A percentile compares a stretch with the other conserved stretches of the same genome.
phyloP scores from a whole-genome alignment of 2,888 invertebrate species.

The Homarus gammarus region DNA sequence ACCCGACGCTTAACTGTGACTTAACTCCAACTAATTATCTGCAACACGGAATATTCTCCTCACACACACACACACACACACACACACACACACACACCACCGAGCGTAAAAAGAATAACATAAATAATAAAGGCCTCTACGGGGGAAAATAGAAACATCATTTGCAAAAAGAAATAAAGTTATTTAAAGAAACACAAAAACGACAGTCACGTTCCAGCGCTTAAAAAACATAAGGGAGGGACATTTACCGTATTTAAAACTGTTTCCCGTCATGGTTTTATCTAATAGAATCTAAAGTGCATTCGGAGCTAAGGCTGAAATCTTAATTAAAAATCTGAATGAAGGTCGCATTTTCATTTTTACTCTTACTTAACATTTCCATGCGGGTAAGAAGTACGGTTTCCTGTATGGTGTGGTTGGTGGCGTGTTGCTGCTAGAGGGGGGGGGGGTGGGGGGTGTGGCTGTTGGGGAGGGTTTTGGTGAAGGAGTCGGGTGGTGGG shows the following conservation, averaged over 20 bases:
- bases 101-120: too few species aligned
- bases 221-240: neutral
- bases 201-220: too few species aligned
- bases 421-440: neutral
- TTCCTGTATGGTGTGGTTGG: constrained; percentile 34
- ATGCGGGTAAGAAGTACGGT: constrained; percentile 32
- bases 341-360: constrained; percentile 38
- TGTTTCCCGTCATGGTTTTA: constrained; percentile 16
- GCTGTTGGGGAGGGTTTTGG: too few species aligned
- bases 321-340: constrained; percentile 52
- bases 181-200: too few species aligned
- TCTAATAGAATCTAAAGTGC: constrained; percentile 44
- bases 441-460: neutral
- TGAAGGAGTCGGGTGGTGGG: neutral
- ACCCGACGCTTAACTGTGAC: too few species aligned
- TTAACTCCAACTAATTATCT: too few species aligned
- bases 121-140: too few species aligned
- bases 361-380: constrained; percentile 43
- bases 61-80: neutral
- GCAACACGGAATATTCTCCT: too few species aligned
- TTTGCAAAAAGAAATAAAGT: too few species aligned
- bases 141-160: too few species aligned
- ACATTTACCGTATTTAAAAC: neutral
- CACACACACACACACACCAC: neutral
- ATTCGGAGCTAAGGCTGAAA: constrained; percentile 35